Base-by-base conservation (phyloP, 2,888 invertebrate genomes). In the Cantharis flavilabris region DNA sequence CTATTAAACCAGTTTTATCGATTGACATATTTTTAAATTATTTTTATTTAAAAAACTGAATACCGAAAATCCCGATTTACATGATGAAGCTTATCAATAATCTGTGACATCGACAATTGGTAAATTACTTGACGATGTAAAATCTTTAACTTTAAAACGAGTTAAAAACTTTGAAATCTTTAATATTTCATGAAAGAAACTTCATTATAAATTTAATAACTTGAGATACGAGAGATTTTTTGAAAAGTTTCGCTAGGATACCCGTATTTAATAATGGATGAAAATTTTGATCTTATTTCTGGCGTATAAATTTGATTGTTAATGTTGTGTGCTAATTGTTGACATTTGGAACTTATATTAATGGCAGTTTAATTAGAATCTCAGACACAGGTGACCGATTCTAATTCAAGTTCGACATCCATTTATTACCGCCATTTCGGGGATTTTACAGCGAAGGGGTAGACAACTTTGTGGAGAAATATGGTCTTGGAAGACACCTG, bases 401-500 rank as follows among this genome's bases (percentile, higher is more conserved):
- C 62, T 16, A 33, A 70, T 76, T 70, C 64, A 64, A 72, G 76
- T 76, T 76, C 72, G 70, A n/a, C 69, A 28, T 72, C 72, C 63
- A 76, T 76, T 76, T 76, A 72, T 76, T 72, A 76, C 72, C 33
- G 33, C 67, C 76, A 72, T 63, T 69, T 20, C 14, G 33, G 10
- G 70, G 72, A 64, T 76, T 71, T 49, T 69, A 49, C 62, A 71
- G 16, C 62, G 16, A 49, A 69, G 30, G 70, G 73, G 73, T 62
- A 74, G 77, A 67, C 70, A 70, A 69, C 72, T 75, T 77, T 18
- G 69, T 63, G 69, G 72, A 75, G 75, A 75, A 73, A 78, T 78
- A 78, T 78, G 11, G 23, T 70, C 72, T 20, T 70, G 72, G 72
- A 78, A 72, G 77, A 78, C 77, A 78, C 77, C 77, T 77, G 75